phyloP scores from a whole-genome alignment of 2,113 vertebrate species.

The Bungarus multicinctus region DNA sequence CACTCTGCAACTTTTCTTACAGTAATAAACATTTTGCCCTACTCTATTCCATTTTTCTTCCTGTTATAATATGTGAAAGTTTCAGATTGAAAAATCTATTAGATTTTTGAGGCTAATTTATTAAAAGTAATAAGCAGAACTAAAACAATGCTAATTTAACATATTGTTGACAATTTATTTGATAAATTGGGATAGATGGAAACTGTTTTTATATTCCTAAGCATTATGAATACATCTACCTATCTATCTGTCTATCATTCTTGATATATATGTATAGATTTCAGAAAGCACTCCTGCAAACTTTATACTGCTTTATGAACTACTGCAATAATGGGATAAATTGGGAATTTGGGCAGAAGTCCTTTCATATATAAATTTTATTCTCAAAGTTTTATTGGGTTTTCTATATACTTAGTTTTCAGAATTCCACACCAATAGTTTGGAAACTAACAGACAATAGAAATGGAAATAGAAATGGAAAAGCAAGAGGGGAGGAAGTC shows the following conservation, averaged over 20 bases:
- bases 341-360: neutral
- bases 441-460: neutral
- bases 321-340: neutral
- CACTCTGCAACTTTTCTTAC: neutral
- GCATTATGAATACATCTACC: neutral
- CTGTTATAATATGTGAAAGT: neutral
- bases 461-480: neutral
- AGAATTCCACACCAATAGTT: neutral
- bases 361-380: neutral
- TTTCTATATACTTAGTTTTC: neutral
- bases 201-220: neutral
- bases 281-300: neutral
- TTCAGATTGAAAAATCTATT: slow-evolving; percentile 3
- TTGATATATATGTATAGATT: neutral
- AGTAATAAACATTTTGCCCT: neutral
- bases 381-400: neutral
- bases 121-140: neutral
- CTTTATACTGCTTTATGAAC: too few species aligned
- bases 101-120: neutral
- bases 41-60: slow-evolving; percentile 5
- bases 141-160: neutral
- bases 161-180: neutral
- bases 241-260: neutral
- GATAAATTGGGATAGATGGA: neutral
- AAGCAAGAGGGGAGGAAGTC: too few species aligned